Base-by-base conservation (phyloP, 1,140 invertebrate genomes). In the Drosophila leontia region DNA sequence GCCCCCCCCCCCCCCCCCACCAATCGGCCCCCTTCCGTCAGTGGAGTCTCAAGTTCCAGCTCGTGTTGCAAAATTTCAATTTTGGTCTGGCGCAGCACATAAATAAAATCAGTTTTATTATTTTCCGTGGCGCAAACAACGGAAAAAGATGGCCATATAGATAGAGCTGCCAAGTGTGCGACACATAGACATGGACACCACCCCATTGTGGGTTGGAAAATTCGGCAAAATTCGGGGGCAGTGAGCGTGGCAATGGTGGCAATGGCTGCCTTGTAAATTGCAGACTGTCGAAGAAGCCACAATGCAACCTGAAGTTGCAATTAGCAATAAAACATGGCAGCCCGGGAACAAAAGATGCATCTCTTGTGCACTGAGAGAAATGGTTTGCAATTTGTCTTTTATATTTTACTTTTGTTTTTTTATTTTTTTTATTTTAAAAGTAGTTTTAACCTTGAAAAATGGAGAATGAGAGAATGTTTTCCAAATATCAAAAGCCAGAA, bases 21-120 rank as follows among this genome's bases (percentile, higher is more conserved):
- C 7, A 13, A 9, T 39, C 32, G 23, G 23, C 53, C 39, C 8
- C 0, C 29, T 7, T 15, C 35, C 19, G 41, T 7, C 15, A 11
- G 3, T 32, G 45, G 37, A 48, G 75, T 76, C 79, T 76, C 29
- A 44, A 61, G 79, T 64, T 65, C 29, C 59, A 34, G 60, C 55
- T 81, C 67, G 67, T 83, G 71, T 80, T 80, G 72, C 80, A 61
- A 74, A 88, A 87, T 87, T 87, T 87, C 84, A 88, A 87, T 87
- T 87, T 78, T 78, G 55, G 72, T 78, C 57, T 80, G 78, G 85
- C 78, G 77, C 69, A 80, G 74, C 80, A 88, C 77, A 87, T 87
- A 87, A 87, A 87, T 88, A 87, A 87, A 88, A 87, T 87, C 84
- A 71, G 77, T 90, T 87, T 84, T 88, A 88, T 88, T 88, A 88